Evolutionary conservation across 2,888 invertebrate genomes (phyloP).

Genomic region (Balanococcus diminutus): DNA sequence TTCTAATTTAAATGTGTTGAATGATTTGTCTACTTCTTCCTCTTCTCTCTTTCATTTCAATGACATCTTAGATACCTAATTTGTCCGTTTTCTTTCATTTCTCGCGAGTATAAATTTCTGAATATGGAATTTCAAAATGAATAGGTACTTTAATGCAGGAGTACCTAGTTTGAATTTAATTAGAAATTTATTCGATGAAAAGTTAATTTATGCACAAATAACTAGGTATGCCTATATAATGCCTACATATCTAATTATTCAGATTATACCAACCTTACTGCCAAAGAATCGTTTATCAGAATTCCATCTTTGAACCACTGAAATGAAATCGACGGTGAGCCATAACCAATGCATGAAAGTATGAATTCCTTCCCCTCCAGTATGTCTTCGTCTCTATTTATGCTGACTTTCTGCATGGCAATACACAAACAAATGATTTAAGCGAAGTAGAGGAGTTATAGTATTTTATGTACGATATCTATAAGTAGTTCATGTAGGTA

Average conservation of each 20-base stretch:
- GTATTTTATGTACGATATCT: too few species aligned
- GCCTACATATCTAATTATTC: not conserved
- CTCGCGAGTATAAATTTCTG: not conserved
- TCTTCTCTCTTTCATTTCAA: not conserved
- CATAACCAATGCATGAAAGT: slow-evolving; percentile 78
- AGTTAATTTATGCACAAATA: slow-evolving; percentile 57
- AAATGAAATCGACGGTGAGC: slow-evolving; percentile 75
- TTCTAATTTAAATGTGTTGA: not conserved
- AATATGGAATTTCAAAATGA: not conserved
- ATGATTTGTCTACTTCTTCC: not conserved
- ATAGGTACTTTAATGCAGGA: too few species aligned
- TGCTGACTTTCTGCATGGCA: slow-evolving; percentile 61
- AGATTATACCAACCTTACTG: slow-evolving; percentile 68
- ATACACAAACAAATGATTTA: not conserved
- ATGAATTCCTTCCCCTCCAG: slow-evolving; percentile 79
- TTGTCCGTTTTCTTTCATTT: not conserved
- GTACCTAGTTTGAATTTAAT: too few species aligned
- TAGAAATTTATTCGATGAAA: slow-evolving; percentile 56
- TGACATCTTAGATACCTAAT: not conserved
- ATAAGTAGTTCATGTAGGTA: not conserved
- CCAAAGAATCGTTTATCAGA: slow-evolving; percentile 75
- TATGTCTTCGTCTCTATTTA: slow-evolving; percentile 60
- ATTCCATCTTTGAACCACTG: slow-evolving; percentile 83
- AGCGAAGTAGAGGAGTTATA: too few species aligned
- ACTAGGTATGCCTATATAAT: too few species aligned